Evolutionary conservation across 2,888 invertebrate species (phyloP).

Genomic region (Euzophera pinguis): DNA sequence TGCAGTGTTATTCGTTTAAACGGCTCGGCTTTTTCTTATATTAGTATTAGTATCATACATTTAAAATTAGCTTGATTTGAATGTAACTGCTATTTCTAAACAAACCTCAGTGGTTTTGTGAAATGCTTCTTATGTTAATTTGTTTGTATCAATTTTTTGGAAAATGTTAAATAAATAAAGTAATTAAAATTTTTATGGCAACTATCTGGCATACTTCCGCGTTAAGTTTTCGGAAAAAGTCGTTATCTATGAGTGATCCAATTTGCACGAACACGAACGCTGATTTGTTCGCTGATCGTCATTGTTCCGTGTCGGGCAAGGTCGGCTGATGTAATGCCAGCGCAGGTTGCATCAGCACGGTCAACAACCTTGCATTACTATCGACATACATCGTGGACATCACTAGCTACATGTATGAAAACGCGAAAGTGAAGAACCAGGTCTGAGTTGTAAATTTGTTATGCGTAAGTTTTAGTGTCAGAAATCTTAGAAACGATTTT

Average conservation of each 20-base stretch:
- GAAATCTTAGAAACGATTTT: no score
- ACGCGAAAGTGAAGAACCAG: conserved; percentile 8
- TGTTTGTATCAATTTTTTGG: no score
- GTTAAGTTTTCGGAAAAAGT: conserved; percentile 17
- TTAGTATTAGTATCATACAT: no score
- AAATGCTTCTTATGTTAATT: no score
- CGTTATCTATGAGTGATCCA: conserved; percentile 13
- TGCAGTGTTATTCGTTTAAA: no score
- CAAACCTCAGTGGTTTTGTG: no score
- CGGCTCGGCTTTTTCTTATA: no score
- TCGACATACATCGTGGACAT: conserved; percentile 43
- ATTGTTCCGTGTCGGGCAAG: conserved; percentile 72
- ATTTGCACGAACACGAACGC: conserved; percentile 14
- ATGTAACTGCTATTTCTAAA: no score
- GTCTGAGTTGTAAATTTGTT: neutral
- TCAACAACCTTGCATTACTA: conserved; percentile 66
- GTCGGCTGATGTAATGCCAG: conserved; percentile 67
- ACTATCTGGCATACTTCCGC: neutral
- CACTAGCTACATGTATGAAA: conserved; percentile 21
- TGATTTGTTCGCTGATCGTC: conserved; percentile 24
- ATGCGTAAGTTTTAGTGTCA: no score
- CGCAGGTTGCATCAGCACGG: conserved; percentile 61
- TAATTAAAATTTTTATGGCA: neutral
- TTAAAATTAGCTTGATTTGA: no score
- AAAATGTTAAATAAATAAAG: no score